phyloP scores from a whole-genome alignment of 2,113 vertebrate genomes.

The Scomber colias region DNA sequence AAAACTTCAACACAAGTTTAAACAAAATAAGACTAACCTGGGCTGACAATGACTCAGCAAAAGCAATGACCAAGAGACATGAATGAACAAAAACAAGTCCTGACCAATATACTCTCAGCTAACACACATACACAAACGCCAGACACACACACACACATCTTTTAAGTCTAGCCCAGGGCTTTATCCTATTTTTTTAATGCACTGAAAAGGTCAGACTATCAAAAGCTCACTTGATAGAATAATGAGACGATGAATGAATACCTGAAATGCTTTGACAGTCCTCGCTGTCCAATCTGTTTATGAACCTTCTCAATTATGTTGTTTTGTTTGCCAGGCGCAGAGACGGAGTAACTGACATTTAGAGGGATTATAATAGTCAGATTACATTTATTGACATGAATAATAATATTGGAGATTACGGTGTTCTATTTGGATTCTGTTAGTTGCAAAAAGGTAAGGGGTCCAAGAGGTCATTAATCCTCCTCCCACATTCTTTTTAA shows the following conservation, averaged over 20 bases:
- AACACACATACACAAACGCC: not conserved
- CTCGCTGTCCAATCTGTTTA: slow-evolving; percentile 14
- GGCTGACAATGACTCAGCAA: slow-evolving; percentile 57
- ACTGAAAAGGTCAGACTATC: slow-evolving; percentile 68
- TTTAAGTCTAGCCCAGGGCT: slow-evolving; percentile 52
- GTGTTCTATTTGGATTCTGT: slow-evolving; percentile 16
- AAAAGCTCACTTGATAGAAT: slow-evolving; percentile 60
- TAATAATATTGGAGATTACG: slow-evolving; percentile 24
- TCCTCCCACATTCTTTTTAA: no score
- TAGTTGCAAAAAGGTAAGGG: not conserved
- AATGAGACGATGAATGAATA: slow-evolving; percentile 62
- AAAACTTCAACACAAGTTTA: slow-evolving; percentile 39
- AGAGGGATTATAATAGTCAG: slow-evolving; percentile 47
- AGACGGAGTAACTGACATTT: slow-evolving; percentile 57
- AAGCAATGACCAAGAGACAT: slow-evolving; percentile 36
- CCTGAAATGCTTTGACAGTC: slow-evolving; percentile 10
- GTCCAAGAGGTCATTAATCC: no score
- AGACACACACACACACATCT: slow-evolving; percentile 13
- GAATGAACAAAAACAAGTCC: slow-evolving; percentile 30
- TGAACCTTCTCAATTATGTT: slow-evolving; percentile 48
- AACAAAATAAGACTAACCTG: slow-evolving; percentile 41
- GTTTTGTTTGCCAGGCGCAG: slow-evolving; percentile 20
- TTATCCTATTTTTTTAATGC: slow-evolving; percentile 57
- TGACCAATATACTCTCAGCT: slow-evolving; percentile 18
- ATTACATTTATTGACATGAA: slow-evolving; percentile 44